These are phyloP conservation scores for Rhizoglyphus robini DNA, from an alignment of 1,140 invertebrate species.

Conservation along the genomic window DNA sequence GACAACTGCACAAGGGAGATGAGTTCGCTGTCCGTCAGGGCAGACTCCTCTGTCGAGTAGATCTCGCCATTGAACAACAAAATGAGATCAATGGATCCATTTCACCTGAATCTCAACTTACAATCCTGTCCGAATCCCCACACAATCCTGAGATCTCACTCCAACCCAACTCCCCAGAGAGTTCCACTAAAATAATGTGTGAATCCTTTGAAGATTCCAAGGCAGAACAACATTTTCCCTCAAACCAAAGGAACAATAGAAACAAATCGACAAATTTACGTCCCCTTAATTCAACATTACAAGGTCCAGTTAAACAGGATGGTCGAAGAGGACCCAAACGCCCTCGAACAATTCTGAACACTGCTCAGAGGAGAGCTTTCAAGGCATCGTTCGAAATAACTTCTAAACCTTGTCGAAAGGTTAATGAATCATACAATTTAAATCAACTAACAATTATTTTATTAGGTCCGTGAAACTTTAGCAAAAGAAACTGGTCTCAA, in stretches of 20 bases:
- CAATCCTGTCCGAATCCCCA: background rate
- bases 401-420: constrained; percentile 93
- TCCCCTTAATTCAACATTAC: no score
- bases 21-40: constrained; percentile 77
- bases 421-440: constrained; percentile 41
- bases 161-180: background rate
- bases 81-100: constrained; percentile 34
- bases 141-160: background rate
- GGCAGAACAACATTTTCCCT: background rate
- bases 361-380: constrained; percentile 88
- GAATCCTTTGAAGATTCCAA: no score
- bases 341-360: constrained; percentile 90
- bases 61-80: constrained; percentile 78
- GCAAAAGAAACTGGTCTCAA: constrained; percentile 94
- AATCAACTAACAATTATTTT: constrained; percentile 18
- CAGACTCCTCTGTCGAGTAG: constrained; percentile 78
- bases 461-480: constrained; percentile 64
- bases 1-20: constrained; percentile 83
- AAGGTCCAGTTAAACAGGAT: constrained; percentile 36
- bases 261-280: no score
- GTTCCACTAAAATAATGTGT: no score
- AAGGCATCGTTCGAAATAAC: constrained; percentile 97
- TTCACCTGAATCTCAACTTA: background rate
- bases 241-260: no score
- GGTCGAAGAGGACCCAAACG: constrained; percentile 63